Evolutionary conservation across 2,888 invertebrate species (phyloP).

Genomic region (Limnephilus rhombicus): DNA sequence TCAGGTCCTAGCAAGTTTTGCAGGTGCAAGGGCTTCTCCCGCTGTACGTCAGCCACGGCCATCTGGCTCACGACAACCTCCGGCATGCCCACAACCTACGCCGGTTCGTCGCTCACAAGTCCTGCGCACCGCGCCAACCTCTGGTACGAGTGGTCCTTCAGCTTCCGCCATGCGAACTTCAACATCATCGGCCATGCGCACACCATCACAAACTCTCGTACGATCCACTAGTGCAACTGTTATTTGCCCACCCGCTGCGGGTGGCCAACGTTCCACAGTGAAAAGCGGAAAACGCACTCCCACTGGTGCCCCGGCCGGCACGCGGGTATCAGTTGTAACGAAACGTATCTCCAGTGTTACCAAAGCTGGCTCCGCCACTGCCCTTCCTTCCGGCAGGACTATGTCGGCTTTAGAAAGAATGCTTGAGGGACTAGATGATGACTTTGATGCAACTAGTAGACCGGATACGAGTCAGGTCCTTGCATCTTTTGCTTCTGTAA

Average conservation of each 20-base stretch:
- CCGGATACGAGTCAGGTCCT: not conserved
- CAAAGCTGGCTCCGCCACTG: not conserved
- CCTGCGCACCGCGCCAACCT: not conserved
- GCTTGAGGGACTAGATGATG: not conserved
- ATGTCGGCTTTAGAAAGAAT: constrained; percentile 3
- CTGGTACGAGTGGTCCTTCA: not conserved
- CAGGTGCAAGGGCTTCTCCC: not conserved
- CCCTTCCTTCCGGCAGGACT: not conserved
- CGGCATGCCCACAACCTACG: not conserved
- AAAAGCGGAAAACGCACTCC: not conserved
- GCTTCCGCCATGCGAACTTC: not conserved
- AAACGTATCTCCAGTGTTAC: not conserved
- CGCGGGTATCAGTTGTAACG: not conserved
- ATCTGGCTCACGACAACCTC: not conserved
- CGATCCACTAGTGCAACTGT: not conserved
- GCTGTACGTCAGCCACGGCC: not conserved
- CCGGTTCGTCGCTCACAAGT: not conserved
- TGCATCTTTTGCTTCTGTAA: not conserved
- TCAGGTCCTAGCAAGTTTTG: not conserved
- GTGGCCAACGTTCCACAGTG: not conserved
- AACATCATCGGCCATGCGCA: not conserved
- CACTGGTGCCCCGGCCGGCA: not conserved
- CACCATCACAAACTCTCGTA: not conserved
- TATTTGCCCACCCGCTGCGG: not conserved
- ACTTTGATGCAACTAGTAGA: not conserved